Percentiles rank a stretch among this genome's conserved stretches.
phyloP scores from a whole-genome alignment of 2,888 invertebrate genomes.

The Stenoptilia bipunctidactyla region DNA sequence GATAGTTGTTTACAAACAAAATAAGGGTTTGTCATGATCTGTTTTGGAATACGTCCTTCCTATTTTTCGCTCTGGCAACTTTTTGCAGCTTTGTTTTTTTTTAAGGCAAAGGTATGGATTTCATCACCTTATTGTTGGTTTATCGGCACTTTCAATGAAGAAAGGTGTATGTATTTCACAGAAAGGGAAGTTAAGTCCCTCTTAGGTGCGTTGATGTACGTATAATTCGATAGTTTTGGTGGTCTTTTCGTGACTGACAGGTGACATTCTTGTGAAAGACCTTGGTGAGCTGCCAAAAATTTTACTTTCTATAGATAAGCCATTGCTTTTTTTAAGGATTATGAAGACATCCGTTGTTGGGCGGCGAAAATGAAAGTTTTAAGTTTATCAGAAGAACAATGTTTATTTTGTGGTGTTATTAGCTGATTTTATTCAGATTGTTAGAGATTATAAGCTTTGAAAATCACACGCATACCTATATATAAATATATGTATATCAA shows the following conservation, averaged over 20 bases:
- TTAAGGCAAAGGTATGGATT: conserved; percentile 55
- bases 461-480: no score
- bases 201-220: conserved; percentile 31
- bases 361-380: no score
- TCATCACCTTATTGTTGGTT: conserved; percentile 64
- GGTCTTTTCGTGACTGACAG: conserved; percentile 45
- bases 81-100: conserved; percentile 44
- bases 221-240: conserved; percentile 44
- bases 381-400: no score
- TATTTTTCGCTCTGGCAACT: conserved; percentile 60
- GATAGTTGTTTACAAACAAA: conserved; percentile 62
- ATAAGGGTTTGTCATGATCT: conserved; percentile 69
- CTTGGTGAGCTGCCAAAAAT: conserved; percentile 28
- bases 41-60: conserved; percentile 57
- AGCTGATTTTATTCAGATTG: no score
- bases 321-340: conserved; percentile 13
- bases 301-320: conserved; percentile 39
- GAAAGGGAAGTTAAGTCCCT: conserved; percentile 50
- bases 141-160: conserved; percentile 44
- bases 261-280: conserved; percentile 41
- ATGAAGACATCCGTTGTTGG: no score
- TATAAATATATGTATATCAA: no score
- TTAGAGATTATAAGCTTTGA: no score
- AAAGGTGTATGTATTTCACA: conserved; percentile 32
- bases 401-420: no score